Percentiles rank a stretch among this genome's conserved stretches.
Evolutionary conservation across 2,888 invertebrate species (phyloP).

Genomic region (Embidobia sp.): DNA sequence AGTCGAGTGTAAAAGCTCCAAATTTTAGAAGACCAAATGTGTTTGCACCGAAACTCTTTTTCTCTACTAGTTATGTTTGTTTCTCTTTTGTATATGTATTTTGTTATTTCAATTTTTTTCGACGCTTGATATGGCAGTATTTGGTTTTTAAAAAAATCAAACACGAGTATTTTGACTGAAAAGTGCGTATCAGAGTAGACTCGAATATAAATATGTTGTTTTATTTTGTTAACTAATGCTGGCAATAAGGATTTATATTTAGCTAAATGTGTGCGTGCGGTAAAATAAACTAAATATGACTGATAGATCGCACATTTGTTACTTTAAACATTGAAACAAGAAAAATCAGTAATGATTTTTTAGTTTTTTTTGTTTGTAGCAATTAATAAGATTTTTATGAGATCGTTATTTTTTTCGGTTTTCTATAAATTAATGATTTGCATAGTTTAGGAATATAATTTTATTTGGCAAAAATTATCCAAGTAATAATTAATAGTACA

Average conservation of each 20-base stretch:
- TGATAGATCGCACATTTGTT: slow-evolving; percentile 21
- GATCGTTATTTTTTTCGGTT: too few species aligned
- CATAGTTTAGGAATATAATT: too few species aligned
- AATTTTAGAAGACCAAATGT: slow-evolving; percentile 24
- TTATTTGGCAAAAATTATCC: too few species aligned
- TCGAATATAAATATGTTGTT: slow-evolving; percentile 10
- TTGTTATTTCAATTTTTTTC: slow-evolving; percentile 29
- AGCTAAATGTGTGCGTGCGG: slow-evolving; percentile 7
- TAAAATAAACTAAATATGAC: slow-evolving; percentile 11
- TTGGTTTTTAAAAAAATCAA: slow-evolving; percentile 20
- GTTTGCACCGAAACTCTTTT: slow-evolving; percentile 9
- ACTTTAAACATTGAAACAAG: neutral
- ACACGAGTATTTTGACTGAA: slow-evolving; percentile 21
- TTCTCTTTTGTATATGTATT: neutral
- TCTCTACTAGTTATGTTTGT: slow-evolving; percentile 7
- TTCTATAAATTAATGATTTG: too few species aligned
- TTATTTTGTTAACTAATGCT: slow-evolving; percentile 51
- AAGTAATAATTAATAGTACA: too few species aligned
- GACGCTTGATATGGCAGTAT: slow-evolving; percentile 7
- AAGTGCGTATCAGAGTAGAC: neutral
- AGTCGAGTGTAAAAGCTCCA: slow-evolving; percentile 27
- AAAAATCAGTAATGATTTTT: too few species aligned
- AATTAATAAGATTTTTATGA: neutral
- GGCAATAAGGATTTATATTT: slow-evolving; percentile 33
- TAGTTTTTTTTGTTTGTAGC: too few species aligned